These are phyloP conservation scores for Ichneumon xanthorius DNA, from an alignment of 2,888 invertebrate species.

Conservation along the genomic window DNA sequence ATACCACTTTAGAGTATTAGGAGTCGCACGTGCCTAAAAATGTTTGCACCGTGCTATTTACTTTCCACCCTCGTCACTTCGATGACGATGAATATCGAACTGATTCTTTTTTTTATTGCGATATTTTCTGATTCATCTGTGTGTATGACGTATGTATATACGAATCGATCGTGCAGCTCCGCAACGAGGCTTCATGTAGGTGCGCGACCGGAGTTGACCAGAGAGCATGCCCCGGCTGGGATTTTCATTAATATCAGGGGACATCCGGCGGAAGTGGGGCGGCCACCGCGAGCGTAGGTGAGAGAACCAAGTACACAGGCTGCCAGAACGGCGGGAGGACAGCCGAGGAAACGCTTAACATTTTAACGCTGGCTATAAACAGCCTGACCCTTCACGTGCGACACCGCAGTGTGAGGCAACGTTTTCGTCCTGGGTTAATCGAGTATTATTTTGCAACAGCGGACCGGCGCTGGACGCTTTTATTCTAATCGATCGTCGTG, in stretches of 20 bases:
- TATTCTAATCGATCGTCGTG: slow-evolving; percentile 5
- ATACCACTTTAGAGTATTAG: not conserved
- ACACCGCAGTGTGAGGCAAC: slow-evolving; percentile 6
- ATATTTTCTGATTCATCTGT: not conserved
- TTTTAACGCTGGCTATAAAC: slow-evolving; percentile 62
- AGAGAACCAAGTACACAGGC: slow-evolving; percentile 70
- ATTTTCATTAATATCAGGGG: slow-evolving; percentile 83
- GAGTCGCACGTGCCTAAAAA: not conserved
- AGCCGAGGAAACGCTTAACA: slow-evolving; percentile 62
- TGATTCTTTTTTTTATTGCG: not conserved
- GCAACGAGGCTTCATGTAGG: slow-evolving; percentile 52
- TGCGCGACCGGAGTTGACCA: slow-evolving; percentile 71
- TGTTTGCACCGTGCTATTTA: not conserved
- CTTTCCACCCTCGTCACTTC: not conserved
- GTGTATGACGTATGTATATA: too few relatives aligned
- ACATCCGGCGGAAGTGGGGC: slow-evolving; percentile 84
- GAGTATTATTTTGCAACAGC: slow-evolving; percentile 39
- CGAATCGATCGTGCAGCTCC: not conserved
- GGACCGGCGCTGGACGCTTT: slow-evolving; percentile 15
- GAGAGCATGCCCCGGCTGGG: slow-evolving; percentile 71
- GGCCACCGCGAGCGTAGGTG: slow-evolving; percentile 82
- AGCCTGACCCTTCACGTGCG: slow-evolving; percentile 55
- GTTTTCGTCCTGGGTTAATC: slow-evolving; percentile 17
- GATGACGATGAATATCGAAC: not conserved
- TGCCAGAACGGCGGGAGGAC: slow-evolving; percentile 52